phyloP scores from a whole-genome alignment of 2,113 vertebrate genomes.

The Dipodomys stephensi region DNA sequence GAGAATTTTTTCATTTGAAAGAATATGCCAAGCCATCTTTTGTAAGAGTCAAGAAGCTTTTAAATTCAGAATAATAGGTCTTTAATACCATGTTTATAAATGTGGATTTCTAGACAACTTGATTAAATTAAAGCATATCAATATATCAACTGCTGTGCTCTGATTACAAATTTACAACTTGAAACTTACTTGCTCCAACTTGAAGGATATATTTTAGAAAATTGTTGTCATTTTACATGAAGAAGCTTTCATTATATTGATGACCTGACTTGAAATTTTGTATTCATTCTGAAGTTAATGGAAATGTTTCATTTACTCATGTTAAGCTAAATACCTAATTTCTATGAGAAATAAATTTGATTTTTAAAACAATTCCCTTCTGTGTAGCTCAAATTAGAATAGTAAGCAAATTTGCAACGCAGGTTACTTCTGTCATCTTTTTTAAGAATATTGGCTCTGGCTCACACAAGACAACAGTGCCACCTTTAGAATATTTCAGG shows the following conservation, averaged over 20 bases:
- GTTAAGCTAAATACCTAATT: conserved; percentile 27
- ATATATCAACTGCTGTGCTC: not conserved
- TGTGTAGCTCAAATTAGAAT: not conserved
- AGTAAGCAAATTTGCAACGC: not conserved
- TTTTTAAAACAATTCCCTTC: not conserved
- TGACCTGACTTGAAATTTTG: conserved; percentile 27
- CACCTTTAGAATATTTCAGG: conserved; percentile 81
- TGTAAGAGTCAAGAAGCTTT: conserved; percentile 12
- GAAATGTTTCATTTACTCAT: not conserved
- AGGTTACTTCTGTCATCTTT: conserved; percentile 45
- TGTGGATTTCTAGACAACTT: not conserved
- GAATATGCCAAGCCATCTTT: not conserved
- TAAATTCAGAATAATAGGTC: conserved; percentile 16
- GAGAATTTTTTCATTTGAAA: conserved; percentile 20
- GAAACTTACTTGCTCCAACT: not conserved
- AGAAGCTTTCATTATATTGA: not conserved
- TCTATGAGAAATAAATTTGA: not conserved
- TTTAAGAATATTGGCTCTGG: conserved; percentile 27
- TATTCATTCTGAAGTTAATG: not conserved
- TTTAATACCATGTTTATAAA: not conserved
- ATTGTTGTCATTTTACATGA: not conserved
- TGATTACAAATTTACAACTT: not conserved
- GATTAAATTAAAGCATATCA: conserved; percentile 7
- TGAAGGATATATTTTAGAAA: conserved; percentile 2
- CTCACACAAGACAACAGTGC: conserved; percentile 79